A percentile compares a stretch with the other conserved stretches of the same genome.
phyloP scores from a whole-genome alignment of 1,140 invertebrate genomes.

The Drosophila eugracilis region DNA sequence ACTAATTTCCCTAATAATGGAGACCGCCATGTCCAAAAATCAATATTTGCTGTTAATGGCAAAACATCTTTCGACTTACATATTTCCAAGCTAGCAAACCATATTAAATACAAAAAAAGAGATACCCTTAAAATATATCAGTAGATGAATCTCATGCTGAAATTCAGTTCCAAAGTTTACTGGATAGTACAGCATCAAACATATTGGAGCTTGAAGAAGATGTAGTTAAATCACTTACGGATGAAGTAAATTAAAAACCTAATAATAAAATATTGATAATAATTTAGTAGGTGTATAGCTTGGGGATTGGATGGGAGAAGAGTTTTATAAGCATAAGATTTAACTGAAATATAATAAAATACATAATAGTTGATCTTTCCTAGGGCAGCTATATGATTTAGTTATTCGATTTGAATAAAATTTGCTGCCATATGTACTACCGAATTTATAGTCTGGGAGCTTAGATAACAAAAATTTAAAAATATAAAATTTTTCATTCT shows the following conservation, averaged over 20 bases:
- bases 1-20: slow-evolving; percentile 7
- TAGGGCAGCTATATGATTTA: no score
- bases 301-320: no score
- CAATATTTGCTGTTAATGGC: slow-evolving; percentile 11
- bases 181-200: slow-evolving; percentile 7
- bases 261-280: no score
- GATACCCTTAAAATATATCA: slow-evolving; percentile 7
- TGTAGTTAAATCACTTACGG: slow-evolving; percentile 2
- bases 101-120: slow-evolving; percentile 11
- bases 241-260: not conserved
- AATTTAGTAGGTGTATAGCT: no score
- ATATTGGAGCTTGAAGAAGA: slow-evolving; percentile 11
- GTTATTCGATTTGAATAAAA: no score
- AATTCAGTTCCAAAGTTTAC: slow-evolving; percentile 7
- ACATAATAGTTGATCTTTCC: no score
- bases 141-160: slow-evolving; percentile 12
- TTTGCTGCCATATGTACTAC: no score
- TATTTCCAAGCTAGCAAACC: slow-evolving; percentile 10
- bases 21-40: slow-evolving; percentile 6
- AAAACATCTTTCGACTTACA: slow-evolving; percentile 9
- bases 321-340: no score
- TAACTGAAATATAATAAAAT: no score
- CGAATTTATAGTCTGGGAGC: no score
- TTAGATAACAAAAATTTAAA: no score
- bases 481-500: no score